A percentile compares a stretch with the other conserved stretches of the same genome.
Evolutionary conservation across 2,888 invertebrate species (phyloP).

Genomic region (Catocala nupta): DNA sequence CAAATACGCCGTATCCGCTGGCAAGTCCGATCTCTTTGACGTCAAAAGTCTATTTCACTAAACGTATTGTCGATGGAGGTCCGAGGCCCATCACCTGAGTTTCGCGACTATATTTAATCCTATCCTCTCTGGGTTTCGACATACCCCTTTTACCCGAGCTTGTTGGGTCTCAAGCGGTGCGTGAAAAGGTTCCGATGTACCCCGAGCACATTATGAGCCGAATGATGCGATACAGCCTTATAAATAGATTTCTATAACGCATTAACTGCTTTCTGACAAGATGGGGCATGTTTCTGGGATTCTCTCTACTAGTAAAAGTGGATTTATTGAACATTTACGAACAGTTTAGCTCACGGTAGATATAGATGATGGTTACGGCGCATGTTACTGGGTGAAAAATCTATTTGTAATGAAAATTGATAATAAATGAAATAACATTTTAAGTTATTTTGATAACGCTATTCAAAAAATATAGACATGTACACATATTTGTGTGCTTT

Average conservation of each 20-base stretch:
- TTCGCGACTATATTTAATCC: constrained; percentile 55
- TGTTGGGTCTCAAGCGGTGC: constrained; percentile 69
- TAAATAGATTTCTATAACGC: constrained; percentile 52
- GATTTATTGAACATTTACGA: not conserved
- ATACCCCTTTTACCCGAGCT: constrained; percentile 51
- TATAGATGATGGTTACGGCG: no score
- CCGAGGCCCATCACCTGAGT: constrained; percentile 53
- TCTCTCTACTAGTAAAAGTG: not conserved
- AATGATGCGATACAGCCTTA: constrained; percentile 49
- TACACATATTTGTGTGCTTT: no score
- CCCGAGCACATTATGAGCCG: constrained; percentile 51
- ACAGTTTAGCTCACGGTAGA: no score
- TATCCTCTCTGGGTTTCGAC: constrained; percentile 25
- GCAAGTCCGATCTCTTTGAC: constrained; percentile 22
- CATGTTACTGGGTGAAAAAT: no score
- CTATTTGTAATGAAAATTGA: no score
- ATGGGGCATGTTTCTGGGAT: constrained; percentile 15
- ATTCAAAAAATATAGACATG: no score
- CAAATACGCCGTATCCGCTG: constrained; percentile 7
- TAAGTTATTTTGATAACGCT: no score
- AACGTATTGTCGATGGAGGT: constrained; percentile 48
- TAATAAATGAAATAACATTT: no score
- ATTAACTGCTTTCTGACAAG: constrained; percentile 45
- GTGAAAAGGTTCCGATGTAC: constrained; percentile 69
- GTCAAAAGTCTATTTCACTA: constrained; percentile 45